A percentile compares a stretch with the other conserved stretches of the same genome.
Evolutionary conservation across 1,140 invertebrate species (phyloP).

Genomic region (Leptonema lineaticorne): DNA sequence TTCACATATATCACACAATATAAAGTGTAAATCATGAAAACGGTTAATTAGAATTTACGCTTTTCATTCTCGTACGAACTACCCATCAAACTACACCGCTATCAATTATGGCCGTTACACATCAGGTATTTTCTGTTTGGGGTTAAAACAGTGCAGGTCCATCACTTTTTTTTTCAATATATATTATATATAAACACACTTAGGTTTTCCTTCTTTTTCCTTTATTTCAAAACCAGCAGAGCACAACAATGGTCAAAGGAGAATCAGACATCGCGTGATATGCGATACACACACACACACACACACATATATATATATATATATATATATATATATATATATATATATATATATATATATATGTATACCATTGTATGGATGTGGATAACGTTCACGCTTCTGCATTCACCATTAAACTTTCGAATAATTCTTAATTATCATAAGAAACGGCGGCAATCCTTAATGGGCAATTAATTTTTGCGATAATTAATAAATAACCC

Average conservation of each 20-base stretch:
- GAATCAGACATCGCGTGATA: not conserved
- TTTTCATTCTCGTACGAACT: not conserved
- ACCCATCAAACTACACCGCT: no score
- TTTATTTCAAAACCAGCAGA: not conserved
- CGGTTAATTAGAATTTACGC: no score
- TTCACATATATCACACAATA: no score
- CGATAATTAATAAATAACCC: conserved; percentile 1
- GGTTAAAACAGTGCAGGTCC: not conserved
- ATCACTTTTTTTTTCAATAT: not conserved
- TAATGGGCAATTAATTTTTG: conserved; percentile 4
- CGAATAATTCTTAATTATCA: conserved; percentile 9
- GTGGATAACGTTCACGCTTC: not conserved
- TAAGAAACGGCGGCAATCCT: not conserved
- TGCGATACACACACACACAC: no score
- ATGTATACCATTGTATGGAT: no score
- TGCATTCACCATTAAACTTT: not conserved
- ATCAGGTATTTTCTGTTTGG: not conserved
- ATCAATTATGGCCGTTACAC: conserved; percentile 10
- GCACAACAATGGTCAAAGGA: conserved; percentile 3
- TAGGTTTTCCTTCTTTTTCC: no score
- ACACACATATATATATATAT: no score
- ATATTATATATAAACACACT: no score
- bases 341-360: no score
- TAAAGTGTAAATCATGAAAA: no score
- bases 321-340: no score